Conservation (phyloP, 2,888 invertebrate species). For the Cosmopolites sordidus region DNA sequence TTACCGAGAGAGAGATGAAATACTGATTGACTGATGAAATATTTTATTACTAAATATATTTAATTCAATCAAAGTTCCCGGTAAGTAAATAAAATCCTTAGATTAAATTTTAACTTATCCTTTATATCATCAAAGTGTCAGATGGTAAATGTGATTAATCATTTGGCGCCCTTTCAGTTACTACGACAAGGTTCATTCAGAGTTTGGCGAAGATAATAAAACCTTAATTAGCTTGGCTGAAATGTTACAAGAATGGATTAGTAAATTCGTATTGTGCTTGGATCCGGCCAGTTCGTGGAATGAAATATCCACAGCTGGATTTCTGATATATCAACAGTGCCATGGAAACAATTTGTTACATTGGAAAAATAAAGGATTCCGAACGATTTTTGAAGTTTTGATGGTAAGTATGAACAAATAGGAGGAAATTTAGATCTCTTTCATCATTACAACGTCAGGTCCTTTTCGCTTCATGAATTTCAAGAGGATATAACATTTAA, state of each 20-base stretch:
- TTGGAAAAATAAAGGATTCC: constrained; percentile 72
- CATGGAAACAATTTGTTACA: constrained; percentile 66
- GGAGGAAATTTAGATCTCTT: too few species aligned
- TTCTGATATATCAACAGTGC: constrained; percentile 59
- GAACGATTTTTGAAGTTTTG: constrained; percentile 62
- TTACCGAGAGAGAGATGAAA: too few species aligned
- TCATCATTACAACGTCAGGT: too few species aligned
- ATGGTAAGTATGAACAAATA: constrained; percentile 59
- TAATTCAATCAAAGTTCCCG: too few species aligned
- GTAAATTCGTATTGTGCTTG: constrained; percentile 40
- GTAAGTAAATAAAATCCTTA: too few species aligned
- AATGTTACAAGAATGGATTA: constrained; percentile 40
- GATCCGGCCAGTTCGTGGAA: constrained; percentile 63
- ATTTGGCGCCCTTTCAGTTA: constrained; percentile 30
- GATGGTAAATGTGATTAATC: too few species aligned
- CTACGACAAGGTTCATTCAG: constrained; percentile 27
- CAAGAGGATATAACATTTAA: too few species aligned
- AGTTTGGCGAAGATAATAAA: constrained; percentile 34
- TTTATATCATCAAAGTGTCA: too few species aligned
- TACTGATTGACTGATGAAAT: too few species aligned
- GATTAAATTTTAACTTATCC: too few species aligned
- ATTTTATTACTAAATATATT: too few species aligned
- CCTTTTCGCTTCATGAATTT: too few species aligned
- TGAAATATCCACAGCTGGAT: constrained; percentile 61
- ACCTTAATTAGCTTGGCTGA: constrained; percentile 14